phyloP scores from a whole-genome alignment of 2,113 vertebrate genomes.

The Piaya cayana region DNA sequence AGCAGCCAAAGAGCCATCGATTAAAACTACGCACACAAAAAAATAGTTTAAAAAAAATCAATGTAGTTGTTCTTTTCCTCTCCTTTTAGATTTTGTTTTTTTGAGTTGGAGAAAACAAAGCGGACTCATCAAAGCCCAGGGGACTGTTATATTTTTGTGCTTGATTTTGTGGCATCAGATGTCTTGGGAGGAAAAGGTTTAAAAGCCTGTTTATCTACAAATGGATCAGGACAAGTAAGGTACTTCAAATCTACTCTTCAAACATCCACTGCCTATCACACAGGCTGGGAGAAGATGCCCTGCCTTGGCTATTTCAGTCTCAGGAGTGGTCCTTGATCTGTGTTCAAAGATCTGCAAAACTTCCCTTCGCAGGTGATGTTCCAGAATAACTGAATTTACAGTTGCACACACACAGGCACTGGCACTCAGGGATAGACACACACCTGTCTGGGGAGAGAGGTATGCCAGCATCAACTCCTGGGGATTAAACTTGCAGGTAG shows the following conservation, averaged over 20 bases:
- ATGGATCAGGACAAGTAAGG: accelerated
- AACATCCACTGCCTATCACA: accelerated
- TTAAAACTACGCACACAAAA: not conserved
- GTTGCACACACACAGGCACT: accelerated
- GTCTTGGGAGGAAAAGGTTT: not conserved
- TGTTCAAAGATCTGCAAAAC: not conserved
- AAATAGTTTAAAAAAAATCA: not conserved
- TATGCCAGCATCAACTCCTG: accelerated
- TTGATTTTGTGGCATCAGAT: not conserved
- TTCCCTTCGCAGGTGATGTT: not conserved
- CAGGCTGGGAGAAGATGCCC: not conserved
- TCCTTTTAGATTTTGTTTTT: not conserved
- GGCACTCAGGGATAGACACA: not conserved
- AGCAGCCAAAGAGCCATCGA: not conserved
- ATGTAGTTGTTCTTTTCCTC: not conserved
- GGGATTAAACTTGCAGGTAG: not conserved
- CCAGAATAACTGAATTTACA: accelerated
- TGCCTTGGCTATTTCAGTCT: not conserved
- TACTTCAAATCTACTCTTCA: not conserved
- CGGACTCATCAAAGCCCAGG: accelerated
- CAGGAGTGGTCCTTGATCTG: accelerated
- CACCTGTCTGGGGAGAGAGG: accelerated
- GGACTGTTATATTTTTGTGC: not conserved
- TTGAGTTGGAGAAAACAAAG: not conserved
- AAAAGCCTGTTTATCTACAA: not conserved